Evolutionary conservation across 2,888 invertebrate genomes (phyloP).

Genomic region (Drosophila gaucha): DNA sequence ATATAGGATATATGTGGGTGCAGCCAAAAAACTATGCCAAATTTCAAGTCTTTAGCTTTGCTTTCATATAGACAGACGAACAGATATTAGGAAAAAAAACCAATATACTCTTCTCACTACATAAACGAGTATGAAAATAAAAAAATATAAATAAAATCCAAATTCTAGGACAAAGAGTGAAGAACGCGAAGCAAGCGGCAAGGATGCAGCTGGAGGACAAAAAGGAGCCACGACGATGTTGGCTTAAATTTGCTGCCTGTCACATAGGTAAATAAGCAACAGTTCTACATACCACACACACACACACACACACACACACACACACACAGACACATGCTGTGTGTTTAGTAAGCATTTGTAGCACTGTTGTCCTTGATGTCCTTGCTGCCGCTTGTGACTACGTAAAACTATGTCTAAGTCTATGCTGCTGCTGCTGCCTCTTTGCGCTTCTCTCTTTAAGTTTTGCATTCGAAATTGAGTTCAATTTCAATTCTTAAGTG

Average conservation of each 20-base stretch:
- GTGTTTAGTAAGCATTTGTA: conserved; percentile 46
- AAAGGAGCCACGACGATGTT: conserved; percentile 27
- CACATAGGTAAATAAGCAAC: conserved; percentile 77
- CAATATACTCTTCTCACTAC: not conserved
- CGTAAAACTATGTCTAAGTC: conserved; percentile 28
- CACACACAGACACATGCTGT: conserved; percentile 32
- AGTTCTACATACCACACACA: conserved; percentile 40
- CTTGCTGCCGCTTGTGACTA: conserved; percentile 19
- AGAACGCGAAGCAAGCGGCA: conserved; percentile 13
- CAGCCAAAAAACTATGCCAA: too few relatives aligned
- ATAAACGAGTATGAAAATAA: conserved; percentile 13
- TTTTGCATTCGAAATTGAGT: not conserved
- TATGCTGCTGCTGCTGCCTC: not conserved
- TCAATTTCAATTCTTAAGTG: conserved; percentile 22
- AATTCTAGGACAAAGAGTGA: conserved; percentile 29
- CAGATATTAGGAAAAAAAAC: too few relatives aligned
- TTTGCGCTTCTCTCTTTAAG: conserved; percentile 6
- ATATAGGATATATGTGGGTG: too few relatives aligned
- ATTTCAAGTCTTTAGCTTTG: too few relatives aligned
- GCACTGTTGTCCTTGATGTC: conserved; percentile 45
- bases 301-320: conserved; percentile 8
- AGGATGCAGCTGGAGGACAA: conserved; percentile 25
- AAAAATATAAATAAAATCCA: conserved; percentile 47
- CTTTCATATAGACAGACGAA: too few relatives aligned
- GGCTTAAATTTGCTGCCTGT: conserved; percentile 60